Evolutionary conservation across 2,113 vertebrate genomes (phyloP).

Genomic region (Charadrius vociferus): DNA sequence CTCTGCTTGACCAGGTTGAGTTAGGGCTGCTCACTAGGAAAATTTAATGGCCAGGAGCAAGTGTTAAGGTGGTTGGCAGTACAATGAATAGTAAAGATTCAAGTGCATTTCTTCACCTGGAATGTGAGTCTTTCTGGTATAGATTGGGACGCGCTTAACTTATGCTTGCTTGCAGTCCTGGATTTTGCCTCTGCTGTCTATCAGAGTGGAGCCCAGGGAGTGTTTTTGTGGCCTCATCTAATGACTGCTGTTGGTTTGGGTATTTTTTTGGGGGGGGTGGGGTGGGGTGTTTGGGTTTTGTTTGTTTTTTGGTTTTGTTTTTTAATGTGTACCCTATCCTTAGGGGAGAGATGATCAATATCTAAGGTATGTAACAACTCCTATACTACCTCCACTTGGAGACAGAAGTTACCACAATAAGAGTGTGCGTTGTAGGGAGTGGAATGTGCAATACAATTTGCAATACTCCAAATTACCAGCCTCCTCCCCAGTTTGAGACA

Average conservation of each 20-base stretch:
- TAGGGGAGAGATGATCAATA: neutral
- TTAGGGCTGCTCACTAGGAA: neutral
- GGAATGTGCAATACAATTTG: neutral
- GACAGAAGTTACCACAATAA: neutral
- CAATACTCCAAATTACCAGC: neutral
- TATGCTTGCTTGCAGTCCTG: neutral
- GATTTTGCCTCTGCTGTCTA: neutral
- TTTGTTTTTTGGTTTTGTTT: neutral
- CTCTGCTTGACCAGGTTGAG: neutral
- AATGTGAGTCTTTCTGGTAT: neutral
- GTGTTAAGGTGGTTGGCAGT: neutral
- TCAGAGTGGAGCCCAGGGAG: neutral
- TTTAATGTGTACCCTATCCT: neutral
- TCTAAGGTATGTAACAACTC: neutral
- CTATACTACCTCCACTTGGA: neutral
- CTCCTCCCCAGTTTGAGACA: neutral
- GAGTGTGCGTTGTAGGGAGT: neutral
- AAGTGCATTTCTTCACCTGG: neutral
- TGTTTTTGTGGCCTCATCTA: neutral
- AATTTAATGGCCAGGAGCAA: neutral
- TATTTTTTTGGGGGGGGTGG: neutral
- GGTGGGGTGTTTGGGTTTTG: neutral
- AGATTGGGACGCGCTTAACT: rapidly evolving
- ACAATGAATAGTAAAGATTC: neutral
- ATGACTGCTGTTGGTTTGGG: neutral